Evolutionary conservation across 2,797 vertebrate species (phyloP).

Genomic region (Mionectes olivaceus): DNA sequence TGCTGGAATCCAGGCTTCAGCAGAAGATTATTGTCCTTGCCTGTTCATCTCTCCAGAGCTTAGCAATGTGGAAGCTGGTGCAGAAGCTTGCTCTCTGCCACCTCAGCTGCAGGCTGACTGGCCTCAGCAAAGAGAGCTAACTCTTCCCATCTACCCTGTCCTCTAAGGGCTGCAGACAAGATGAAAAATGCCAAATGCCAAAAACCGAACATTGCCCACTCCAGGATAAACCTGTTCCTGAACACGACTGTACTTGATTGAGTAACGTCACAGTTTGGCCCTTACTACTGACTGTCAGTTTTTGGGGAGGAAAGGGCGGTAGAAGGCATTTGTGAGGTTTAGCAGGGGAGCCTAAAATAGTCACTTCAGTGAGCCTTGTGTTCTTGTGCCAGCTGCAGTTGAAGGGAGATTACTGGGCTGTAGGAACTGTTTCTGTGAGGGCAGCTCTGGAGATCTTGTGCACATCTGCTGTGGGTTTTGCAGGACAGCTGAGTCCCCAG

Average conservation of each 20-base stretch:
- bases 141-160: not conserved
- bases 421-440: not conserved
- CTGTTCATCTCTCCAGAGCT: not conserved
- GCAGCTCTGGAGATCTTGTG: not conserved
- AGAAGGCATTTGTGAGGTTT: not conserved
- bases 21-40: not conserved
- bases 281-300: not conserved
- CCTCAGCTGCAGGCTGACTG: not conserved
- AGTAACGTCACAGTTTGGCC: not conserved
- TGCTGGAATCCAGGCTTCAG: not conserved
- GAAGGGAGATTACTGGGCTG: not conserved
- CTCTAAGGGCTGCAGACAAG: not conserved
- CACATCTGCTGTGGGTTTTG: not conserved
- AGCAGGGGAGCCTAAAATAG: not conserved
- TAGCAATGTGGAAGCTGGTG: not conserved
- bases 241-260: not conserved
- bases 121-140: not conserved
- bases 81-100: not conserved
- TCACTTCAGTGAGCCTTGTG: accelerated
- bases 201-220: accelerated
- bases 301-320: not conserved
- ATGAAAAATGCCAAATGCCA: not conserved
- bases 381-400: accelerated
- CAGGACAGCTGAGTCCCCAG: not conserved
- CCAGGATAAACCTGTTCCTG: not conserved